Evolutionary conservation across 2,113 vertebrate species (phyloP).

Genomic region (Semnornis frantzii): DNA sequence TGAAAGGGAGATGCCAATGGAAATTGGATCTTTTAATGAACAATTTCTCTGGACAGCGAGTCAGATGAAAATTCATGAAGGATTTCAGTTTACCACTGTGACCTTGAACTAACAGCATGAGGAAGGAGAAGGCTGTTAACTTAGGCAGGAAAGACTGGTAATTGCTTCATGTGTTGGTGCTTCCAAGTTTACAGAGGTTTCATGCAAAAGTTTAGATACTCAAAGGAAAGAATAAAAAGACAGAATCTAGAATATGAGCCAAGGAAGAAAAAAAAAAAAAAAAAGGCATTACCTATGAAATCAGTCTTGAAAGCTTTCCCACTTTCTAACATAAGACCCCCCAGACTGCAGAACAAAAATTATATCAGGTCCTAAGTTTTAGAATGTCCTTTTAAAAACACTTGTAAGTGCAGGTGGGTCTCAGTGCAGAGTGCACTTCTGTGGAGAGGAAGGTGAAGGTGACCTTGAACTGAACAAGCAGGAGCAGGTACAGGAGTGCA

Average conservation of each 20-base stretch:
- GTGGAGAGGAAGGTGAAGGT: not conserved
- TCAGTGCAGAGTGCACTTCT: not conserved
- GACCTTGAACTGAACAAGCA: not conserved
- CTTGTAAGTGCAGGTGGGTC: not conserved
- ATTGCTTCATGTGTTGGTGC: constrained; percentile 32
- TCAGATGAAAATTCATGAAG: constrained; percentile 37
- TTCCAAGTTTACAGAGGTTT: constrained; percentile 37
- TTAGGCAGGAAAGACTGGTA: constrained; percentile 9
- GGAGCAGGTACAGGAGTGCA: not conserved
- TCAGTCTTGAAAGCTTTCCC: not conserved
- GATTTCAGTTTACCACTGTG: constrained; percentile 13
- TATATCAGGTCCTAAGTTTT: not conserved
- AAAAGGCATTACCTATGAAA: not conserved
- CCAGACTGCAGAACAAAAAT: not conserved
- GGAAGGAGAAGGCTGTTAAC: constrained; percentile 40
- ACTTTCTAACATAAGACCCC: constrained; percentile 1
- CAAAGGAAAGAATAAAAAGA: constrained; percentile 8
- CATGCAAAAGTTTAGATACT: constrained; percentile 14
- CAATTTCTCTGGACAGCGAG: constrained; percentile 33
- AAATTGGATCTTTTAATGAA: constrained; percentile 55
- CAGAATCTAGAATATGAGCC: not conserved
- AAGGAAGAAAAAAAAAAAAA: not conserved
- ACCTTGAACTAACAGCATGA: constrained; percentile 50
- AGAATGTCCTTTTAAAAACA: not conserved
- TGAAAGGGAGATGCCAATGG: constrained; percentile 32